Evolutionary conservation across 1,140 invertebrate genomes (phyloP).

Genomic region (Leptestheria dahalacensis): DNA sequence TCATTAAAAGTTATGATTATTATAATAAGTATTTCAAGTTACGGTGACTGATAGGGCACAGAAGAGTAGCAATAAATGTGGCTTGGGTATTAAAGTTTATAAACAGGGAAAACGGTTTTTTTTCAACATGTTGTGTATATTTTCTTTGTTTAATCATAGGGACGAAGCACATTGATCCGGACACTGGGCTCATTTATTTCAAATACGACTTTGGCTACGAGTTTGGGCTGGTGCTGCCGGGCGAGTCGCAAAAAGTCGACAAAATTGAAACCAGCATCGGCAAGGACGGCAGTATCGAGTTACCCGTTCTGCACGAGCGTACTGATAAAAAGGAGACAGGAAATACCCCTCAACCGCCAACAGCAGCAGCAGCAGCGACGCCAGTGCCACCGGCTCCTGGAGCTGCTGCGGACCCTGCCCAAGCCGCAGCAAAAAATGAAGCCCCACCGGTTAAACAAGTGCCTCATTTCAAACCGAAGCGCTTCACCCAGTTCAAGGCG

Average conservation of each 20-base stretch:
- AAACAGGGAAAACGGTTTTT: background rate
- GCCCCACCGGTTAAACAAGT: conserved; percentile 15
- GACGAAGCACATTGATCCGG: conserved; percentile 57
- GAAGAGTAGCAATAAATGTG: too few relatives aligned
- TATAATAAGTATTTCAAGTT: too few relatives aligned
- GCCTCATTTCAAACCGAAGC: conserved; percentile 25
- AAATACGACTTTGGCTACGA: conserved; percentile 72
- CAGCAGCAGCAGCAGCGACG: background rate
- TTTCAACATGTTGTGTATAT: background rate
- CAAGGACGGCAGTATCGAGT: conserved; percentile 37
- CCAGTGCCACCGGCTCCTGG: background rate
- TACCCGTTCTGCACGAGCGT: conserved; percentile 45
- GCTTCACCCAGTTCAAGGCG: conserved; percentile 33
- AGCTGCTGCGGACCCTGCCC: conserved; percentile 1
- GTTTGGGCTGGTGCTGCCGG: conserved; percentile 54
- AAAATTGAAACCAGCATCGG: conserved; percentile 21
- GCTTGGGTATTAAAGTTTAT: too few relatives aligned
- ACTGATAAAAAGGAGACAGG: conserved; percentile 20
- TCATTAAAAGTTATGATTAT: too few relatives aligned
- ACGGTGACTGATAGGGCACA: too few relatives aligned
- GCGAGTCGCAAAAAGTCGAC: conserved; percentile 37
- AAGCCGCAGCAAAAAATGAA: conserved; percentile 16
- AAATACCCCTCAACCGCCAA: background rate
- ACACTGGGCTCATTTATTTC: conserved; percentile 61
- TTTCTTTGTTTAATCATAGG: conserved; percentile 31